A percentile compares a stretch with the other conserved stretches of the same genome.
Conservation (phyloP, 2,888 invertebrate species). For the Cremastinae sp. region DNA sequence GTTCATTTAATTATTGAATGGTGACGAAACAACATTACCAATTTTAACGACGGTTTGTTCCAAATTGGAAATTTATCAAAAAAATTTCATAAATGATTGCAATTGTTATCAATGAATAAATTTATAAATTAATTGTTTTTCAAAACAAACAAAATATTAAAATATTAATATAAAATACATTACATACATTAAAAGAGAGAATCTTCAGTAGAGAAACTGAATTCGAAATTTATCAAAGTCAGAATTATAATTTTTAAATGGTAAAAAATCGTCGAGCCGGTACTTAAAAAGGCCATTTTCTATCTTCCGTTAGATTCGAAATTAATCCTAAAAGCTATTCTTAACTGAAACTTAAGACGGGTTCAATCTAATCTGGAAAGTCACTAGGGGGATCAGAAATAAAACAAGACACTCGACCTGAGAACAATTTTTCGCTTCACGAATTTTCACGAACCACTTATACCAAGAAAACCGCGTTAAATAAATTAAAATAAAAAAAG, state of each 20-base stretch:
- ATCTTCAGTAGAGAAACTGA: no score
- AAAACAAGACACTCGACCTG: background rate
- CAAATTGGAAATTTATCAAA: no score
- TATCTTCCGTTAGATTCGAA: constrained; percentile 16
- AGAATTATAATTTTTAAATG: constrained; percentile 13
- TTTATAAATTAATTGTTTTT: no score
- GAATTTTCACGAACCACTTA: constrained; percentile 10
- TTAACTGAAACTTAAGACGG: constrained; percentile 16
- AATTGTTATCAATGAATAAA: no score
- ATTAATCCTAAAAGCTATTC: constrained; percentile 18
- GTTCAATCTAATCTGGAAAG: constrained; percentile 42
- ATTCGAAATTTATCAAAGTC: constrained; percentile 7
- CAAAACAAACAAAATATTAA: no score
- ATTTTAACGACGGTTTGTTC: no score
- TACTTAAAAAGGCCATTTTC: constrained; percentile 29
- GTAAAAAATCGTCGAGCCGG: constrained; percentile 21
- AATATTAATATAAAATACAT: no score
- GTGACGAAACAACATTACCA: no score
- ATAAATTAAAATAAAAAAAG: background rate
- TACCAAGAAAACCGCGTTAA: background rate
- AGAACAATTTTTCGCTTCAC: constrained; percentile 14
- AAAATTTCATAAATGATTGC: no score
- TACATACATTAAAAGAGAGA: constrained; percentile 21
- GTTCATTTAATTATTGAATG: no score
- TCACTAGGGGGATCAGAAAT: constrained; percentile 39